A percentile compares a stretch with the other conserved stretches of the same genome.
These are phyloP conservation scores for Anoplopoma fimbria DNA, from an alignment of 2,113 vertebrate genomes.

Conservation along the genomic window DNA sequence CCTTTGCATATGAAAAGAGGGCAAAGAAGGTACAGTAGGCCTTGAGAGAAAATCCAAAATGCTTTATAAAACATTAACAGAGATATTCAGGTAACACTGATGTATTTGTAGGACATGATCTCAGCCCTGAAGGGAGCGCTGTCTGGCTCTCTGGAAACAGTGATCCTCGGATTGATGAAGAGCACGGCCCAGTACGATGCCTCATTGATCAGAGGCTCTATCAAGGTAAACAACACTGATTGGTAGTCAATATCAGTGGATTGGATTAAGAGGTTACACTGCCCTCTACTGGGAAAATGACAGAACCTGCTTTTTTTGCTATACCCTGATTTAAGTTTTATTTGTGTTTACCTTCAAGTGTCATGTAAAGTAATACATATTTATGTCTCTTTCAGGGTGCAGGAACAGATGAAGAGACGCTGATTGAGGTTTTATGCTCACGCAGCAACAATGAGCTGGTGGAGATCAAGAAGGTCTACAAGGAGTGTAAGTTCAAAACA, in stretches of 20 bases:
- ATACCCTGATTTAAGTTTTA: background rate
- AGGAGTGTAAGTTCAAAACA: constrained; percentile 88
- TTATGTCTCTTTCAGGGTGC: constrained; percentile 85
- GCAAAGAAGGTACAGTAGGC: constrained; percentile 90
- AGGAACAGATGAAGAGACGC: constrained; percentile 95
- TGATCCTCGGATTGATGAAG: constrained; percentile 95
- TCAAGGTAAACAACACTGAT: constrained; percentile 87
- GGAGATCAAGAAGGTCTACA: constrained; percentile 93
- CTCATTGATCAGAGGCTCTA: constrained; percentile 90
- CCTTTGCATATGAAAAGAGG: constrained; percentile 92
- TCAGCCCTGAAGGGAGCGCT: constrained; percentile 92
- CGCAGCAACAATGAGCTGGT: constrained; percentile 90
- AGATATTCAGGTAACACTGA: background rate
- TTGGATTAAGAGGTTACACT: constrained; percentile 10
- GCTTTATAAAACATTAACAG: background rate
- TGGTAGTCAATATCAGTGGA: background rate
- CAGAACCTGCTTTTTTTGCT: background rate
- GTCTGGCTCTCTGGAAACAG: constrained; percentile 90
- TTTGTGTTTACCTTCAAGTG: background rate
- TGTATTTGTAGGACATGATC: constrained; percentile 82
- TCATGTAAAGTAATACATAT: background rate
- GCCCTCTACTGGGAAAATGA: constrained; percentile 71
- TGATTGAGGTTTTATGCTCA: constrained; percentile 97
- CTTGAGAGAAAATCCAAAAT: background rate
- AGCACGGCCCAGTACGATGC: constrained; percentile 94